Conservation (phyloP, 1,140 invertebrate species). For the Phthorimaea operculella region DNA sequence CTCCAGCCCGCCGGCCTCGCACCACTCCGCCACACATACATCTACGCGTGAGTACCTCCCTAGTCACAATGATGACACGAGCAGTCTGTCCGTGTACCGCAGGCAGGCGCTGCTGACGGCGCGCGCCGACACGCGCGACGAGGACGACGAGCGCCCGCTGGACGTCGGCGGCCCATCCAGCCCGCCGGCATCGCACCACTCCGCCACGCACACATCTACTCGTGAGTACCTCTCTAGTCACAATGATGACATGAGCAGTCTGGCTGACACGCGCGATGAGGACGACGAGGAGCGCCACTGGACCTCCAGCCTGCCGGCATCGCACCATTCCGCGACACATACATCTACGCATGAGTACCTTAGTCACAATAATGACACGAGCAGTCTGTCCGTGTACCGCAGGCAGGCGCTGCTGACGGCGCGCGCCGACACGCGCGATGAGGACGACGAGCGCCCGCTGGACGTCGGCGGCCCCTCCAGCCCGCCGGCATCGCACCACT, state of each 20-base stretch:
- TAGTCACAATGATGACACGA: conserved; percentile 39
- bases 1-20: conserved; percentile 77
- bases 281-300: conserved; percentile 89
- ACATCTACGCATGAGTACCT: conserved; percentile 47
- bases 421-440: conserved; percentile 65
- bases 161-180: conserved; percentile 91
- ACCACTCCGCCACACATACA: conserved; percentile 43
- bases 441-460: conserved; percentile 86
- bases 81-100: conserved; percentile 69
- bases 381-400: too few relatives aligned
- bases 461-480: conserved; percentile 89
- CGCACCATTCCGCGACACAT: conserved; percentile 48
- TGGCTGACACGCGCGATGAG: conserved; percentile 59
- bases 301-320: conserved; percentile 80
- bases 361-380: conserved; percentile 34
- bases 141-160: conserved; percentile 86
- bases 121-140: conserved; percentile 65
- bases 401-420: conserved; percentile 86
- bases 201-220: conserved; percentile 48
- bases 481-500: conserved; percentile 70
- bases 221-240: conserved; percentile 44
- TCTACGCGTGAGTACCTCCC: conserved; percentile 20
- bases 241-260: conserved; percentile 53
- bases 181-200: conserved; percentile 70
- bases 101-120: conserved; percentile 86